Evolutionary conservation across 2,113 vertebrate species (phyloP).

Genomic region (Leucopsar rothschildi): DNA sequence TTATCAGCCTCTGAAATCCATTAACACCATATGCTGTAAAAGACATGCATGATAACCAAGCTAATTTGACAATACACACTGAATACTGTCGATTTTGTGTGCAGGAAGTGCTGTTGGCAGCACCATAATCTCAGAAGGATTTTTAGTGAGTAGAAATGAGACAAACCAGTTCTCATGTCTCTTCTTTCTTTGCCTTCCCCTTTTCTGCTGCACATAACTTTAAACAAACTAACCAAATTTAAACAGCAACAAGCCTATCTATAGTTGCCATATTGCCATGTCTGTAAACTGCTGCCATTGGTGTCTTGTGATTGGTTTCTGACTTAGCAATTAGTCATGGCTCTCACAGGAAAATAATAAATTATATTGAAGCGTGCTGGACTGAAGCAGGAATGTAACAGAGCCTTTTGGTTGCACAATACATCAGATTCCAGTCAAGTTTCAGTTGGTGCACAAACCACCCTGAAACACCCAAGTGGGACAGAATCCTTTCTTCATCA

Average conservation of each 20-base stretch:
- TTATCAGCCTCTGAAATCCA: conserved; percentile 1
- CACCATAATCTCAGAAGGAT: neutral
- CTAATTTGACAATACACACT: neutral
- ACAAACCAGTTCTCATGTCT: conserved; percentile 6
- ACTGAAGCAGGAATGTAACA: neutral
- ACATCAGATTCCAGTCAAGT: neutral
- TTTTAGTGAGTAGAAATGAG: conserved; percentile 33
- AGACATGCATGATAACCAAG: neutral
- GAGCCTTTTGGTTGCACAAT: neutral
- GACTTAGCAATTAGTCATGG: neutral
- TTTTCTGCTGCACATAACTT: neutral
- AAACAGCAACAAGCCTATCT: neutral
- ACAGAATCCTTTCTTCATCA: neutral
- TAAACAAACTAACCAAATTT: conserved; percentile 18
- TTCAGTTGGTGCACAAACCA: neutral
- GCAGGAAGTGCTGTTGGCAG: conserved; percentile 23
- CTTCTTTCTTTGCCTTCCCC: neutral
- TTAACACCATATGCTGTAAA: neutral
- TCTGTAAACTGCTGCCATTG: neutral
- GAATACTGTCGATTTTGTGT: neutral
- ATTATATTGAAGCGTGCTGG: neutral
- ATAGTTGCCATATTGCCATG: neutral
- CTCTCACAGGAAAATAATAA: neutral
- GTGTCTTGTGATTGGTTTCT: neutral
- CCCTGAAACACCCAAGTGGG: neutral